Base-by-base conservation (phyloP, 1,140 invertebrate genomes). In the Pogonus chalceus region DNA sequence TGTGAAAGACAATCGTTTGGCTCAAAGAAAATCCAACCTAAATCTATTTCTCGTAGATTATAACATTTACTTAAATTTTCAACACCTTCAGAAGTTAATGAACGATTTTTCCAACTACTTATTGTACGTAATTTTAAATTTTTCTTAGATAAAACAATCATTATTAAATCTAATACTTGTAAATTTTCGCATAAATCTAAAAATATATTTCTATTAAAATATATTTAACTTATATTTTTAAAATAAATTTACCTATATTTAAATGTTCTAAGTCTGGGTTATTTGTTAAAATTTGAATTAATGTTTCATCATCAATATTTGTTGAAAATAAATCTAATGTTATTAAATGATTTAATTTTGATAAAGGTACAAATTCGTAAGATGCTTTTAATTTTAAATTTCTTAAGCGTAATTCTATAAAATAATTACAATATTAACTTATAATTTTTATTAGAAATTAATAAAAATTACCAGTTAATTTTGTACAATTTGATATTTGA, bases 71-170 rank as follows among this genome's bases (percentile, higher is more conserved):
- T 73, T 2, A 95, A 69, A 10, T 80, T 77, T 56, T 74, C 68
- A 1, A 92, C 76, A 3, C 89, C 89, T 4, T 73, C 68, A 1
- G 82, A 76, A 0, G 85, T 85, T 23, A 93, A 67, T 18, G 81
- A 82, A 60, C 82, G 82, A 0, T 82, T 81, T 67, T 92, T 88
- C 90, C 90, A 95, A 58, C 90, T 82, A 67, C 93, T 90, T 51
- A 91, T 75, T 1, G 85, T 87, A 49, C 82, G 72, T 0, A 90
- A 65, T 51, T 83, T 69, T 12, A 70, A 74, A 66, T 87, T 88
- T 51, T 80, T 82, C 9, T 69, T 71, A 4, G 79, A 76, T 23
- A 88, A 68, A 46, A 80, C 78, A 46, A 78, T 65, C 0, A 84
- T 81, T 12, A 90, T 75, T 56, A 81, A 78, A 62, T 90, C 87